Base-by-base conservation (phyloP, 2,113 vertebrate genomes). In the Ameiurus melas region DNA sequence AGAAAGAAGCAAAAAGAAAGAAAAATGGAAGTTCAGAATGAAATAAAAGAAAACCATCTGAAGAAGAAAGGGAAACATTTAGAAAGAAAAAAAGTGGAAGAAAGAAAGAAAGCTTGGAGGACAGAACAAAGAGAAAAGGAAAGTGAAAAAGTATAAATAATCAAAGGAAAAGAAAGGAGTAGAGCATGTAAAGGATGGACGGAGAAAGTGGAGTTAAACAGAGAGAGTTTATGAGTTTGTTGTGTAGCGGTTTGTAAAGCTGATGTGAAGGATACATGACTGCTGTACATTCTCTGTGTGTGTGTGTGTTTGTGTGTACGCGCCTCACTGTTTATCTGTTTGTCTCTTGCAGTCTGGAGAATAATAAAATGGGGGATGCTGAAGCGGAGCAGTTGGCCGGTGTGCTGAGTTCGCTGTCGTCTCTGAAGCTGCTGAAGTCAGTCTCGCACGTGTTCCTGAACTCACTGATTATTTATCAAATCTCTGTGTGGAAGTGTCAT, bases 351-450 rank as follows among this genome's bases (percentile, higher is more conserved):
- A 99, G 98, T 92, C 94, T 99, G 19, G 97, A 99, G 90, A 96
- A 97, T 85, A 98, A 97, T 90, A 96, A 95, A 91, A 95, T 99
- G 0, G 97, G 96, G 30, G 97, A 99, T 77, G 84, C 93, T 85
- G 97, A 96, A 47, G 96, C 95, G 0, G 93, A 92, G n/a, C 93
- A 93, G 58, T 91, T 99, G 51, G 94, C 96, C 0, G 90, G 93
- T 71, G 95, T 94, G 43, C 93, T 99, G 86, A 92, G 94, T 25
- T 93, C 90, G 20, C 94, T 99, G 77, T 92, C 84, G 60, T 95
- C 93, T 16, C 93, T 99, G 91, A 96, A 97, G 93, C 96, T 95
- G 0, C 95, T 99, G 17, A 98, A 99, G 98, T 99, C 91, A 97
- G 98, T 92, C 27, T 43, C 47, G 0, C 51, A 60, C 20, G 0